Percentiles rank a stretch among this genome's conserved stretches.
phyloP scores from a whole-genome alignment of 2,888 invertebrate species.

The Coleophora flavipennella region DNA sequence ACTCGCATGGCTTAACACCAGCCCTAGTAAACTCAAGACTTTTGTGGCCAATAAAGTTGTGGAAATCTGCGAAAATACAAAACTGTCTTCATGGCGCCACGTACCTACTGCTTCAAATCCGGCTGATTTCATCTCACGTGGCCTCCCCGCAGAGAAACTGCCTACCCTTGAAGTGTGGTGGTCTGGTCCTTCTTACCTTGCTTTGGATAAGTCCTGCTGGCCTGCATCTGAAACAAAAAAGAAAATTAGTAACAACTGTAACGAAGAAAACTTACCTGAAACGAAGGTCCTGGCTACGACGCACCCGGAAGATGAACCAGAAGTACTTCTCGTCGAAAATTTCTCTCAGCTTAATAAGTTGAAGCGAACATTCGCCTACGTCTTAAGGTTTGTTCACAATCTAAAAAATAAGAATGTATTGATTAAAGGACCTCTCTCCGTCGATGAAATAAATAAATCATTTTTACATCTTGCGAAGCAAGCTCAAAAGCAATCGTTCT shows the following conservation, averaged over 20 bases:
- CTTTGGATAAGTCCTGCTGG: neutral
- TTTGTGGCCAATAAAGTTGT: conserved; percentile 10
- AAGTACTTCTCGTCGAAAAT: too few relatives aligned
- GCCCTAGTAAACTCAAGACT: conserved; percentile 5
- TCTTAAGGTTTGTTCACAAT: too few relatives aligned
- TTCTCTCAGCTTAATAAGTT: too few relatives aligned
- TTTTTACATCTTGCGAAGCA: neutral
- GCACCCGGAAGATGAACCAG: too few relatives aligned
- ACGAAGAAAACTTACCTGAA: too few relatives aligned
- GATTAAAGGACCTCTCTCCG: too few relatives aligned
- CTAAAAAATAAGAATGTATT: too few relatives aligned
- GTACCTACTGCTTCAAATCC: conserved; percentile 12
- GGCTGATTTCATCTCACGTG: conserved; percentile 10
- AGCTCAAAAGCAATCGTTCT: conserved; percentile 1
- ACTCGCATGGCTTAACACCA: conserved; percentile 5
- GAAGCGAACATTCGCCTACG: too few relatives aligned
- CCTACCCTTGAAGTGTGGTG: neutral
- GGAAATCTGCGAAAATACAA: conserved; percentile 8
- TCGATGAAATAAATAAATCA: neutral
- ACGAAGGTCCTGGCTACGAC: too few relatives aligned
- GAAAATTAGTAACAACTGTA: neutral
- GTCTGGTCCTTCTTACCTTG: conserved; percentile 1
- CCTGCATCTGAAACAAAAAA: too few relatives aligned
- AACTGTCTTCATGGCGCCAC: conserved; percentile 3
- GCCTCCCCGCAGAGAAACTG: neutral